Percentiles rank a stretch among this genome's conserved stretches.
Conservation (phyloP, 2,888 invertebrate genomes). For the Stictocephala bisonia region DNA sequence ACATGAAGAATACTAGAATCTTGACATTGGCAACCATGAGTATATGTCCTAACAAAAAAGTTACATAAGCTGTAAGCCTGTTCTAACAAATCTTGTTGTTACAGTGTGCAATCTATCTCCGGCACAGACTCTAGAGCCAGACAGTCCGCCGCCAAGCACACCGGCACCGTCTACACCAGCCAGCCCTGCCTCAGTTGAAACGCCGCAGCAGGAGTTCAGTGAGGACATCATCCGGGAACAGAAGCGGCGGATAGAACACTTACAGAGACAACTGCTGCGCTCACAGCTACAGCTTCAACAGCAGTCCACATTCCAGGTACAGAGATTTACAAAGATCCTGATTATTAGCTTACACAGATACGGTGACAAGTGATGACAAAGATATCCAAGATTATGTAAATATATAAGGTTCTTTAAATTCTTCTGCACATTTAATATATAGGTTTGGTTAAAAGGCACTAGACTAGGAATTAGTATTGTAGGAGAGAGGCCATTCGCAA, state of each 20-base stretch:
- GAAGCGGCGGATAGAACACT: constrained; percentile 85
- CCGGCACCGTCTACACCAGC: constrained; percentile 41
- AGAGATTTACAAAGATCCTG: constrained; percentile 49
- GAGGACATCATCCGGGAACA: constrained; percentile 87
- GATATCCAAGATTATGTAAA: too few relatives aligned
- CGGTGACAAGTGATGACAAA: too few relatives aligned
- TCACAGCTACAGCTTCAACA: constrained; percentile 70
- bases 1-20: too few relatives aligned
- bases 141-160: not conserved
- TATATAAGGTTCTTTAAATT: too few relatives aligned
- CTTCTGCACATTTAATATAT: too few relatives aligned
- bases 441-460: too few relatives aligned
- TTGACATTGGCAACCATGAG: too few relatives aligned
- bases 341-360: not conserved
- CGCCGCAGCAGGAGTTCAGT: constrained; percentile 60
- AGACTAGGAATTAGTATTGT: too few relatives aligned
- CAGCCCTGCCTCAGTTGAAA: constrained; percentile 47
- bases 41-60: too few relatives aligned
- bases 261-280: constrained; percentile 76
- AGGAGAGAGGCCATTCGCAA: too few relatives aligned
- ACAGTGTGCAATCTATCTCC: constrained; percentile 46
- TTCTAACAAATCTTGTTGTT: too few relatives aligned
- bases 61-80: too few relatives aligned
- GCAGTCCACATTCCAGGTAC: constrained; percentile 63
- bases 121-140: constrained; percentile 12